Evolutionary conservation across 2,113 vertebrate species (phyloP).

Genomic region (Pterocles gutturalis): DNA sequence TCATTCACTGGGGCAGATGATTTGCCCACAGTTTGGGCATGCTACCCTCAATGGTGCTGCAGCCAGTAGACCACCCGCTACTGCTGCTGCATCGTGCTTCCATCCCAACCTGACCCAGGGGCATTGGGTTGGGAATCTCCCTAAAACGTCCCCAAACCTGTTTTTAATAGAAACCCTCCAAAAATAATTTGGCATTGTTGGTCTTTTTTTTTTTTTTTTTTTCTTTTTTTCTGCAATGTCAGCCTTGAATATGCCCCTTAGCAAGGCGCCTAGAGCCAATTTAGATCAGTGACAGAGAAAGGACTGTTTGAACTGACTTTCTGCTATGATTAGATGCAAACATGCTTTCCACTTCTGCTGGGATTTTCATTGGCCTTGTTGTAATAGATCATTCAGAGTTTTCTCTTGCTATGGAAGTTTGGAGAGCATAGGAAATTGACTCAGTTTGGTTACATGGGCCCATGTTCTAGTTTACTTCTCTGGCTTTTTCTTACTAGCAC

Average conservation of each 20-base stretch:
- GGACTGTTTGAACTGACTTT: constrained; percentile 62
- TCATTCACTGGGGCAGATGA: constrained; percentile 78
- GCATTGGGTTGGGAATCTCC: constrained; percentile 76
- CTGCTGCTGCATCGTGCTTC: constrained; percentile 69
- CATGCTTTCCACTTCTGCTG: constrained; percentile 77
- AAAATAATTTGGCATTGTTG: constrained; percentile 59
- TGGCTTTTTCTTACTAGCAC: not conserved
- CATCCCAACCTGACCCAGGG: constrained; percentile 63
- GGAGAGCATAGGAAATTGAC: constrained; percentile 62
- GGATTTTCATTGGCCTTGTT: constrained; percentile 71
- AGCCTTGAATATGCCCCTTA: constrained; percentile 50
- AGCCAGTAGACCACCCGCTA: constrained; percentile 69
- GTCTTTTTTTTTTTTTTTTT: not conserved
- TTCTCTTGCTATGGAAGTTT: constrained; percentile 57
- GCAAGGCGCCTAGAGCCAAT: constrained; percentile 58
- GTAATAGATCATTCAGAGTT: constrained; percentile 67
- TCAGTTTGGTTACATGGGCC: constrained; percentile 68
- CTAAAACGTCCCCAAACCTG: constrained; percentile 68
- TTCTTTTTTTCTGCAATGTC: constrained; percentile 56
- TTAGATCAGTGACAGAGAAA: constrained; percentile 76
- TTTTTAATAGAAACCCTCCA: constrained; percentile 72
- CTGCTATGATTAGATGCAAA: constrained; percentile 55
- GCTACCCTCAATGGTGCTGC: constrained; percentile 66
- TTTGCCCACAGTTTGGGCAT: constrained; percentile 78
- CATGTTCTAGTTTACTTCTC: constrained; percentile 54